Percentiles rank a stretch among this genome's conserved stretches.
These are phyloP conservation scores for Amia ocellicauda DNA, from an alignment of 2,113 vertebrate species.

Conservation along the genomic window DNA sequence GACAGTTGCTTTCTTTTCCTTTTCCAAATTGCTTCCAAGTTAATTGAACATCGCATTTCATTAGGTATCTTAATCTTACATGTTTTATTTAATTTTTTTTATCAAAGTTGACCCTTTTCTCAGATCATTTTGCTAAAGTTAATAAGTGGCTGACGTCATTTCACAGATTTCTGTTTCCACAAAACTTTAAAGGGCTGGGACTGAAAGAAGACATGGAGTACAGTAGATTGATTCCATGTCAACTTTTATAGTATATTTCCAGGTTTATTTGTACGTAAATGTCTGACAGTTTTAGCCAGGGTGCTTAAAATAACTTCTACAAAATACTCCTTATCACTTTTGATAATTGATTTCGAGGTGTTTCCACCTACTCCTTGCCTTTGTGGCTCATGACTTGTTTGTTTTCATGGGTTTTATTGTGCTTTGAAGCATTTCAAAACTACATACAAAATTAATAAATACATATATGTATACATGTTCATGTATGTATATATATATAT, in stretches of 20 bases:
- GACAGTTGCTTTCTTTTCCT: slow-evolving; percentile 39
- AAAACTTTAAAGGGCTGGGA: slow-evolving; percentile 60
- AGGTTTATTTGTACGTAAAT: slow-evolving; percentile 14
- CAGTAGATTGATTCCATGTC: slow-evolving; percentile 30
- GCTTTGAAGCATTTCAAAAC: too few relatives aligned
- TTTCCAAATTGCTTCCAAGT: slow-evolving; percentile 47
- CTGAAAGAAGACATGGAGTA: slow-evolving; percentile 49
- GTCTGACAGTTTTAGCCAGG: slow-evolving; percentile 12
- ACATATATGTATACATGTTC: too few relatives aligned
- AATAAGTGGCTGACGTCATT: slow-evolving; percentile 44
- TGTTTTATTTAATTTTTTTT: slow-evolving; percentile 46
- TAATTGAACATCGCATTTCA: slow-evolving; percentile 25
- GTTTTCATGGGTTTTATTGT: too few relatives aligned
- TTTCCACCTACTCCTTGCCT: too few relatives aligned
- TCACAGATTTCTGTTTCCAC: slow-evolving; percentile 39
- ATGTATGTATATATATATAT: too few relatives aligned
- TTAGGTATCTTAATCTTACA: background rate
- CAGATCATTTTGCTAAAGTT: slow-evolving; percentile 36
- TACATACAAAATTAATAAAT: too few relatives aligned
- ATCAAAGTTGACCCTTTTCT: slow-evolving; percentile 45
- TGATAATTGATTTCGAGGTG: too few relatives aligned
- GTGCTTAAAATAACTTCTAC: slow-evolving; percentile 2
- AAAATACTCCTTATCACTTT: too few relatives aligned
- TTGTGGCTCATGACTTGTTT: too few relatives aligned
- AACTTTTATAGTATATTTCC: slow-evolving; percentile 15